Evolutionary conservation across 2,113 vertebrate species (phyloP), one percentile per base, ranked within the genome.

Genomic region (Chaetops frenatus): DNA sequence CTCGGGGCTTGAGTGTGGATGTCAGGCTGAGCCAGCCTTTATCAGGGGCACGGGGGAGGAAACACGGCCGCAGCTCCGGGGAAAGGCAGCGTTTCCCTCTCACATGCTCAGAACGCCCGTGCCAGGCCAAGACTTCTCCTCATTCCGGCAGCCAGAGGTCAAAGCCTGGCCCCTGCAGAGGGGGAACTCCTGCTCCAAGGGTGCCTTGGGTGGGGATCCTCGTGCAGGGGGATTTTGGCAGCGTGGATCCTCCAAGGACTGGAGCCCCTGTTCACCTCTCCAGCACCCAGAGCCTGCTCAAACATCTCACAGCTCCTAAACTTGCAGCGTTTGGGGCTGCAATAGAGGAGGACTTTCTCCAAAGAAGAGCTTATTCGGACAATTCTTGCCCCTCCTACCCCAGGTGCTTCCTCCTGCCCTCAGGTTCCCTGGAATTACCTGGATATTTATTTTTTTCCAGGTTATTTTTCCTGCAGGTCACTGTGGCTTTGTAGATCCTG

Each of bases 381-480:
- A 69, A 1, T 11, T 60, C 77, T 48, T 14, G 3, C 4, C 40
- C 36, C 77, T 47, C 36, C n/a, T 57, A 0, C 33, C 44, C 29
- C 5, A 2, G 11, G 15, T 51, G 53, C 44, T 53, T 44, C 40
- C 60, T n/a, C 48, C 82, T 65, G 28, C 58, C 33, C 28, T 2
- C 5, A 0, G 0, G 2, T 2, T n/a, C 27, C 31, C 18, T 45
- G 3, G 2, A 15, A 44, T 38, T 7, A 13, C 17, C 61, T 48
- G 42, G 42, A 42, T 12, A 36, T 15, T 72, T 27, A 45, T 58
- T 38, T 76, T 33, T 27, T 6, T 19, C 33, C 71, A 47, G 72
- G 23, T 28, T 51, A 4, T 64, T 69, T 86, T 29, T 31, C 64
- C 73, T 44, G 29, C 44, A 29, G 42, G n/a, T 16, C 54, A 0